These are phyloP conservation scores for Drosophila arizonae DNA, from an alignment of 1,140 invertebrate species.

Conservation along the genomic window DNA sequence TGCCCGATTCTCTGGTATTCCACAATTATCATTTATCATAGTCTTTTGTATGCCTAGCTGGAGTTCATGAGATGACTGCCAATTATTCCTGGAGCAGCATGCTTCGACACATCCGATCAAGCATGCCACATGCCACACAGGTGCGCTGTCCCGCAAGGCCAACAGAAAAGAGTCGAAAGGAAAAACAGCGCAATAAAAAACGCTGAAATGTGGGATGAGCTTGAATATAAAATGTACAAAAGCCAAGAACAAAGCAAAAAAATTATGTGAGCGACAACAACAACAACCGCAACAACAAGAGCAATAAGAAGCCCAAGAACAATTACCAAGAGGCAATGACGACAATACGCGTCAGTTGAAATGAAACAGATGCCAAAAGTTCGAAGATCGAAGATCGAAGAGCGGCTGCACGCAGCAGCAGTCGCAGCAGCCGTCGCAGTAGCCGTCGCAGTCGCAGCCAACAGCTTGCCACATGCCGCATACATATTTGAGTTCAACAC, in stretches of 20 bases:
- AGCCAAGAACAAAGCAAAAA: slow-evolving; percentile 48
- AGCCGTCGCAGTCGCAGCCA: neutral
- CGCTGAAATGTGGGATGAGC: neutral
- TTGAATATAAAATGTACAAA: slow-evolving; percentile 37
- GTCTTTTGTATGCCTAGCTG: neutral
- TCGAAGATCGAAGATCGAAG: slow-evolving; percentile 29
- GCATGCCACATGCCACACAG: slow-evolving; percentile 44
- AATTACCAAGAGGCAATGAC: slow-evolving; percentile 45
- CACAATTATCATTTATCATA: neutral
- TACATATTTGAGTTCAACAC: neutral
- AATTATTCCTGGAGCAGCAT: neutral
- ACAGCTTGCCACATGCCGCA: slow-evolving; percentile 12
- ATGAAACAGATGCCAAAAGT: slow-evolving; percentile 71
- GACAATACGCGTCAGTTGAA: slow-evolving; percentile 72
- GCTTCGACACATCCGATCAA: neutral
- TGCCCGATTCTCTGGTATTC: too few relatives aligned
- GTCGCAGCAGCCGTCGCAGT: neutral
- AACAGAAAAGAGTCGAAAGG: slow-evolving; percentile 10
- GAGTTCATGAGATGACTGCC: neutral
- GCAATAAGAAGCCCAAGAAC: slow-evolving; percentile 13
- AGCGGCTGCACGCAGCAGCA: neutral
- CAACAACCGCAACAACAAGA: slow-evolving; percentile 37
- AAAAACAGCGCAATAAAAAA: neutral
- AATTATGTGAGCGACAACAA: slow-evolving; percentile 47
- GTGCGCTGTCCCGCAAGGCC: slow-evolving; percentile 64